phyloP scores from a whole-genome alignment of 2,888 invertebrate genomes.

The Acheta domesticus region DNA sequence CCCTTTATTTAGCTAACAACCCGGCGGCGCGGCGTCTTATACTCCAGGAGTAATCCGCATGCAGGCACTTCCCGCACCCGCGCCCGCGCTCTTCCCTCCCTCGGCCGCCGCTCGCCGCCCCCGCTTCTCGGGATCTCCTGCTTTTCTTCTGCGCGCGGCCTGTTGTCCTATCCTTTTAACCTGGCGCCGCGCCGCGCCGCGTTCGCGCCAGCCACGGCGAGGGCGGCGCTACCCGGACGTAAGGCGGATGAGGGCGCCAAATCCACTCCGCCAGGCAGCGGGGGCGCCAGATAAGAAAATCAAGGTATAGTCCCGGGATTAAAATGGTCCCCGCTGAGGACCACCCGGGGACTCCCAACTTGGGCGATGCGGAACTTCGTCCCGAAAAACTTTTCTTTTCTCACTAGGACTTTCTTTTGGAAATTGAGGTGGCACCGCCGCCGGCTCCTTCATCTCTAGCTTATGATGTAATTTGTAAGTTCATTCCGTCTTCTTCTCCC shows the following conservation, averaged over 20 bases:
- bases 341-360: neutral
- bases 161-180: too few species aligned
- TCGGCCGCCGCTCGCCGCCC: neutral
- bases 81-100: neutral
- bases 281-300: neutral
- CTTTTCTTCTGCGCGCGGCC: too few species aligned
- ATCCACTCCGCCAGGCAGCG: neutral
- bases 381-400: neutral
- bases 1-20: slow-evolving; percentile 18
- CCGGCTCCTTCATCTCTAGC: neutral
- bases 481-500: slow-evolving; percentile 7
- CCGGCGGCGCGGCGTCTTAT: neutral
- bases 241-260: neutral
- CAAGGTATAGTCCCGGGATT: neutral
- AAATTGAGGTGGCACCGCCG: slow-evolving; percentile 5
- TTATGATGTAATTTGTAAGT: slow-evolving; percentile 2
- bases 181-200: too few species aligned
- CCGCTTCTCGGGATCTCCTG: too few species aligned
- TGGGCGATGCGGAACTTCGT: neutral
- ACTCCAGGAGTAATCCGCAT: slow-evolving; percentile 1
- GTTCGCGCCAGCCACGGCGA: too few species aligned
- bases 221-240: too few species aligned
- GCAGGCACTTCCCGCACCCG: neutral
- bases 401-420: slow-evolving; percentile 18
- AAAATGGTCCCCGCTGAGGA: neutral